A percentile compares a stretch with the other conserved stretches of the same genome.
Evolutionary conservation across 2,797 vertebrate genomes (phyloP).

Genomic region (Cryptoprocta ferox): DNA sequence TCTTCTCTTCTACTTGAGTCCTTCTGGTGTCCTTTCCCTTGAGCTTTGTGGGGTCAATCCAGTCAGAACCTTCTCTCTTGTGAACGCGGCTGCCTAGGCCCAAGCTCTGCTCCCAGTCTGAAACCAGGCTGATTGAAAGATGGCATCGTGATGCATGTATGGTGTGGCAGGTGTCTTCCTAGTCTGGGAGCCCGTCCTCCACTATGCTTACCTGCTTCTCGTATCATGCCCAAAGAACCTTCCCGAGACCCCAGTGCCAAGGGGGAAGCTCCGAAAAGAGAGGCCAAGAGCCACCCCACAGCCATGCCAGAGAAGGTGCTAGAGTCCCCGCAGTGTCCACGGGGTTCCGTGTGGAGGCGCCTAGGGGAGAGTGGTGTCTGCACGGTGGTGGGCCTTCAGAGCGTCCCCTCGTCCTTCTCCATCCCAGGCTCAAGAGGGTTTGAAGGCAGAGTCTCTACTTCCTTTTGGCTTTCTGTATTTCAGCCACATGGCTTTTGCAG

Average conservation of each 20-base stretch:
- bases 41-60: no score
- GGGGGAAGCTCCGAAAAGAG: not conserved
- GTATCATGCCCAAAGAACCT: accelerated
- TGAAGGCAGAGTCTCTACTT: not conserved
- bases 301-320: not conserved
- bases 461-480: not conserved
- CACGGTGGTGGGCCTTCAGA: accelerated
- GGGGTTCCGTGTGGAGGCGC: accelerated
- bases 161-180: not conserved
- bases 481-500: not conserved
- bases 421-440: accelerated
- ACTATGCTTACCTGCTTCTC: not conserved
- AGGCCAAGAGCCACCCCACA: accelerated
- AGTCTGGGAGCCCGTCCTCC: not conserved
- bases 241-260: not conserved
- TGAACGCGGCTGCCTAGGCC: not conserved
- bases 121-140: not conserved
- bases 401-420: not conserved
- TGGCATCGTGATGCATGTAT: accelerated
- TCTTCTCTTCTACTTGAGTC: not conserved
- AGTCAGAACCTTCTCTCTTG: not conserved
- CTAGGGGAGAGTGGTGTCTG: not conserved
- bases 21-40: not conserved
- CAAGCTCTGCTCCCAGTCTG: not conserved
- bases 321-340: not conserved